Percentiles rank a stretch among this genome's conserved stretches.
Conservation (phyloP, 2,888 invertebrate genomes). For the Cosmopolites sordidus region DNA sequence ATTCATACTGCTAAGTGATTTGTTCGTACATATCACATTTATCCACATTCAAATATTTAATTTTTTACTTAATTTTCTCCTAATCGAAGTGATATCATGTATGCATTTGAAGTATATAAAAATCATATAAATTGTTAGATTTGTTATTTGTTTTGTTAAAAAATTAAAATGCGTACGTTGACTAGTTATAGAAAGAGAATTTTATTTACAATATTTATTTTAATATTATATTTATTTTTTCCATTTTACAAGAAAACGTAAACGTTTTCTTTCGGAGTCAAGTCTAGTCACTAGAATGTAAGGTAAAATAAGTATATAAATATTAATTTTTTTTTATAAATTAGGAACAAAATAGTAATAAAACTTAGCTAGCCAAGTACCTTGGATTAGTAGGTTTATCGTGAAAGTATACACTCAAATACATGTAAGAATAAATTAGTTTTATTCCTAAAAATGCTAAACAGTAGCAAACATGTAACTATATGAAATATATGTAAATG, state of each 20-base stretch:
- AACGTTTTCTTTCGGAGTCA: conserved; percentile 21
- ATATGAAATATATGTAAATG: conserved; percentile 21
- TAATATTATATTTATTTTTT: conserved; percentile 17
- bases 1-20: too few relatives aligned
- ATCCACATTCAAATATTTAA: too few relatives aligned
- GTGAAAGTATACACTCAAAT: not conserved
- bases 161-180: conserved; percentile 20
- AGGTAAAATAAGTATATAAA: conserved; percentile 8
- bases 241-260: conserved; percentile 16
- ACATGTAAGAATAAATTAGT: not conserved
- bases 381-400: not conserved
- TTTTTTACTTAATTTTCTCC: too few relatives aligned
- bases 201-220: conserved; percentile 7
- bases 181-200: conserved; percentile 23
- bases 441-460: not conserved
- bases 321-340: not conserved
- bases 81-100: too few relatives aligned
- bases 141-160: not conserved
- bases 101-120: too few relatives aligned
- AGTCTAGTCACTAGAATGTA: conserved; percentile 27
- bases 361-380: not conserved
- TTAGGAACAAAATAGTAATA: not conserved
- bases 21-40: conserved; percentile 19
- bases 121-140: not conserved
- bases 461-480: conserved; percentile 12